Conservation (phyloP, 2,113 vertebrate species). For the Cebus imitator region DNA sequence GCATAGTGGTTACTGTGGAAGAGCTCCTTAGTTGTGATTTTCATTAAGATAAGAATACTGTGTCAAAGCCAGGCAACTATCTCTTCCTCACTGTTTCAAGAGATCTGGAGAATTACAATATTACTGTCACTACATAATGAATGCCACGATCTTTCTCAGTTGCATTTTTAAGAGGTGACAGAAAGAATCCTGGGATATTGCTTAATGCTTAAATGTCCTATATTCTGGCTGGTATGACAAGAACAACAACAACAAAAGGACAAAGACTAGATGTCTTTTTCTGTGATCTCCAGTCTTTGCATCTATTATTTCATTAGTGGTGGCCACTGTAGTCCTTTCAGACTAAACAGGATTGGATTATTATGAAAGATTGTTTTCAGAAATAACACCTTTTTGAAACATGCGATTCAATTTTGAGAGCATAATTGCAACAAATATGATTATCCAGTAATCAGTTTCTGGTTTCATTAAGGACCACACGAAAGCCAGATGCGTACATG, state of each 20-base stretch:
- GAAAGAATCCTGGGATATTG: not conserved
- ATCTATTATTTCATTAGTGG: not conserved
- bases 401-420: constrained; percentile 23
- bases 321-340: not conserved
- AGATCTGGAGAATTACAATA: not conserved
- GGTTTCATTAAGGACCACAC: constrained; percentile 36
- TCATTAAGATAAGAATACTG: constrained; percentile 50
- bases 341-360: constrained; percentile 37
- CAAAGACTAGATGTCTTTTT: not conserved
- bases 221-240: not conserved
- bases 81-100: constrained; percentile 23
- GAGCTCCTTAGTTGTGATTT: constrained; percentile 55
- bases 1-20: not conserved
- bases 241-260: not conserved
- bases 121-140: not conserved
- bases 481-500: constrained; percentile 36
- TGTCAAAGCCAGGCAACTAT: not conserved
- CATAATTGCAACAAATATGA: constrained; percentile 60
- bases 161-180: not conserved
- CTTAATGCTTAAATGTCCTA: not conserved
- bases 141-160: not conserved
- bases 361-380: constrained; percentile 19
- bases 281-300: not conserved
- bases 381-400: constrained; percentile 44
- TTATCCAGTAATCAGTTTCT: constrained; percentile 56